Percentiles rank a stretch among this genome's conserved stretches.
phyloP scores from a whole-genome alignment of 2,888 invertebrate species.

The Branchellion lobata region DNA sequence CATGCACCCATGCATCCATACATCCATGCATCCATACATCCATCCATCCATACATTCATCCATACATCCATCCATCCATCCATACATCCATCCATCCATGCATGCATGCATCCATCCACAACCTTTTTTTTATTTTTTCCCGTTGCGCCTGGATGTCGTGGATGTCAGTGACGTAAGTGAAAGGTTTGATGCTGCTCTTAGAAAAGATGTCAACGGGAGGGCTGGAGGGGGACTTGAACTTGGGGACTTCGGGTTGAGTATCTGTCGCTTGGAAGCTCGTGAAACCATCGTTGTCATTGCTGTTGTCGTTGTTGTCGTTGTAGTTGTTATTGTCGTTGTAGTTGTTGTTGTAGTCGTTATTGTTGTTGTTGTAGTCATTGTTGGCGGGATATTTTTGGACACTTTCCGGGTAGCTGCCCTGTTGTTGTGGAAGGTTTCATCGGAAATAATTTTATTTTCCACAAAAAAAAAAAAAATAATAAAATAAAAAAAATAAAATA shows the following conservation, averaged over 20 bases:
- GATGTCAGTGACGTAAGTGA: conserved; percentile 52
- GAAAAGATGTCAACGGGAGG: conserved; percentile 52
- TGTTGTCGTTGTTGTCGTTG: conserved; percentile 1
- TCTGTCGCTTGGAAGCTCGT: neutral
- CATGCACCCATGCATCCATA: too few species aligned
- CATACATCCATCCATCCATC: too few species aligned
- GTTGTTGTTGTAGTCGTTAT: neutral
- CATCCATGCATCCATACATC: too few species aligned
- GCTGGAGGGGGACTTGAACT: conserved; percentile 42
- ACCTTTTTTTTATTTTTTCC: conserved; percentile 52
- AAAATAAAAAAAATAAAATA: too few species aligned
- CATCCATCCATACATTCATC: too few species aligned
- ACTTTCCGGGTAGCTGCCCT: neutral
- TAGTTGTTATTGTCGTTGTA: conserved; percentile 8
- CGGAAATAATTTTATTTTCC: too few species aligned
- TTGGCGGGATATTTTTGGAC: neutral
- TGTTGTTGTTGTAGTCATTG: neutral
- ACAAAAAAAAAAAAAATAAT: too few species aligned
- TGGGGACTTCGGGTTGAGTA: neutral
- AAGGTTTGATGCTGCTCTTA: conserved; percentile 50
- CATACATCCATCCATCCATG: too few species aligned
- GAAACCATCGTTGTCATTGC: conserved; percentile 12
- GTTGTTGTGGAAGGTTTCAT: too few species aligned
- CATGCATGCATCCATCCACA: too few species aligned
- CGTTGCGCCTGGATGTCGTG: conserved; percentile 51